A percentile compares a stretch with the other conserved stretches of the same genome.
These are phyloP conservation scores for Psylliodes chrysocephalus DNA, from an alignment of 2,888 invertebrate species.

Conservation along the genomic window DNA sequence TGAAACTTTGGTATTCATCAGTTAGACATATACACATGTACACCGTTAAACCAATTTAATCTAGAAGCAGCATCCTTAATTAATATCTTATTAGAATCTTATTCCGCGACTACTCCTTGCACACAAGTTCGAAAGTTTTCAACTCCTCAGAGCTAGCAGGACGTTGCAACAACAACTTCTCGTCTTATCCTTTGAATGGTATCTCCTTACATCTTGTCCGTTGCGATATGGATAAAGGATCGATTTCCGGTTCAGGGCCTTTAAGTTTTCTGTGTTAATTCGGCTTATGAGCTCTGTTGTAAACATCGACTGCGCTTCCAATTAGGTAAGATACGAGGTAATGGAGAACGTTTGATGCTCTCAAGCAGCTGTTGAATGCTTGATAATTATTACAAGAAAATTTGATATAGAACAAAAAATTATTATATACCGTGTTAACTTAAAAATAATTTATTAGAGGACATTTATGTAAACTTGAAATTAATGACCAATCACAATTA, in stretches of 20 bases:
- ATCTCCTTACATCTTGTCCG: background rate
- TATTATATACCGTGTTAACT: too few relatives aligned
- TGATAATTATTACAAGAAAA: too few relatives aligned
- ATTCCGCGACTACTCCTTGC: background rate
- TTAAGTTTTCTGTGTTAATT: background rate
- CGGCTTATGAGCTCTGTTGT: too few relatives aligned
- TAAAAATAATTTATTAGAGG: too few relatives aligned
- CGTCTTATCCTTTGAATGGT: background rate
- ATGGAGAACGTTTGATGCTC: too few relatives aligned
- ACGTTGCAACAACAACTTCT: background rate
- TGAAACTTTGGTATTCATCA: too few relatives aligned
- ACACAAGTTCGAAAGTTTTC: background rate
- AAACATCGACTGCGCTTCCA: too few relatives aligned
- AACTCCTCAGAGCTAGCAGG: background rate
- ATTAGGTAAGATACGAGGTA: too few relatives aligned
- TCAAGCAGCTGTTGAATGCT: too few relatives aligned
- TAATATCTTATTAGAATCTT: slow-evolving; percentile 19
- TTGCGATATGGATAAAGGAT: background rate
- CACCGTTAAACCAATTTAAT: slow-evolving; percentile 2
- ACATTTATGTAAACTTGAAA: too few relatives aligned
- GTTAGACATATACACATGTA: background rate
- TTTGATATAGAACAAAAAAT: too few relatives aligned
- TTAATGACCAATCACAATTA: too few relatives aligned
- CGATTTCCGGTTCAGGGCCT: background rate
- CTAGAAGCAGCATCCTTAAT: slow-evolving; percentile 3